Evolutionary conservation across 2,797 vertebrate species (phyloP).

Genomic region (Dryobates pubescens): DNA sequence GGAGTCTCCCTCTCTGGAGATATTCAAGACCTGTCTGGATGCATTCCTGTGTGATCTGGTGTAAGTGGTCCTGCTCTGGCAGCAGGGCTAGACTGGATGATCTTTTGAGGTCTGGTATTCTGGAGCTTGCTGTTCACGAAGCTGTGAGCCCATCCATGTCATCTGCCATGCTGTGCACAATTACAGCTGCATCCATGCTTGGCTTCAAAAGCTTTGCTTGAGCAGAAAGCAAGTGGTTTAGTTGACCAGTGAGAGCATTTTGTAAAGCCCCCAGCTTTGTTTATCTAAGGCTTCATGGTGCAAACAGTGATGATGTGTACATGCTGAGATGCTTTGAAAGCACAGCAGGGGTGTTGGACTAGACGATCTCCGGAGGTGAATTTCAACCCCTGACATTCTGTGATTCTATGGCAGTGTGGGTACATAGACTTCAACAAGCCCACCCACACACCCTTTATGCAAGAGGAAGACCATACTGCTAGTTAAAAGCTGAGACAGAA

Average conservation of each 20-base stretch:
- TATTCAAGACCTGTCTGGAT: too few relatives aligned
- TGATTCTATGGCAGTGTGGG: background rate
- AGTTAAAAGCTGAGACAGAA: background rate
- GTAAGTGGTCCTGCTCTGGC: too few relatives aligned
- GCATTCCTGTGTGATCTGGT: too few relatives aligned
- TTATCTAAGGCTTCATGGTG: background rate
- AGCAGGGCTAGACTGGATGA: too few relatives aligned
- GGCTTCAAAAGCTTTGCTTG: background rate
- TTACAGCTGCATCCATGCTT: background rate
- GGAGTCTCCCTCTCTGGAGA: background rate
- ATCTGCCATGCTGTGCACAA: fast-evolving
- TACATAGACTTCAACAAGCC: background rate
- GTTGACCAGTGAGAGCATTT: background rate
- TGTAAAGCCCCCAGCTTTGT: background rate
- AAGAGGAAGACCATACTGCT: background rate
- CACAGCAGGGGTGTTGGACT: background rate
- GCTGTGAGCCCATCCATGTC: fast-evolving
- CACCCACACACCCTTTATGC: background rate
- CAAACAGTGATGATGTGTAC: background rate
- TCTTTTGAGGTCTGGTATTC: too few relatives aligned
- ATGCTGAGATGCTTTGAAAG: background rate
- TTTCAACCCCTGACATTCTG: background rate
- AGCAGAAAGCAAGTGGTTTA: background rate
- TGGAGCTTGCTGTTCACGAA: background rate
- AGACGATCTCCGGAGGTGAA: background rate